Base-by-base conservation (phyloP, 2,888 invertebrate genomes). In the Plagodis dolabraria region DNA sequence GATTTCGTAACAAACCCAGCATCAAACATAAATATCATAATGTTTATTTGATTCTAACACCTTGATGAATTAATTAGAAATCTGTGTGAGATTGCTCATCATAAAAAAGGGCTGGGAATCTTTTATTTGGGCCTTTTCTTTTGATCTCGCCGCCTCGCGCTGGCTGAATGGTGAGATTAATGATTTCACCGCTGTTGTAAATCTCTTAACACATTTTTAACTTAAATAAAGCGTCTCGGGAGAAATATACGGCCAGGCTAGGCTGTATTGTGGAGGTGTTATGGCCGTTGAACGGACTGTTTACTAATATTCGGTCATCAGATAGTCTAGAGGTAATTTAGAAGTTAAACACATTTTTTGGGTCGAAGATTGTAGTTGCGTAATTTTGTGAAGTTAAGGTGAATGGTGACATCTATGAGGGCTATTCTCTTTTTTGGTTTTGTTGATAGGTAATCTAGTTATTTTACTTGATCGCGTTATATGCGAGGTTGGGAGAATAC, bases 61-160 rank as follows among this genome's bases (percentile, higher is more conserved):
- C 65, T 71, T 70, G 75, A 80, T 73, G 80, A 79, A 82, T 82
- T 79, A 80, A 82, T 82, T 82, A 74, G 62, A 77, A 76, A 72
- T 75, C 72, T 70, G 68, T 71, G 54, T 72, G 57, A 60, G 67
- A 71, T 69, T 68, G 75, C 70, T 68, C 72, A 67, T 78, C 75
- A 68, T 75, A 76, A 78, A 76, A 74, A 71, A 64, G 63, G 62
- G 69, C 65, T 58, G 63, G 60, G 62, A 63, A 54, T 57, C 59
- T 66, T 70, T 66, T 67, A 66, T 60, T 66, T 57, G 61, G 59
- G 53, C 51, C 65, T 65, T 57, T 64, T 55, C 57, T 67, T 80
- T 80, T 80, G 80, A 81, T 75, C 71, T 69, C 63, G 60, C 67
- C 72, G 71, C 40, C 22, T 22, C 40, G 60, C 62, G 69, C 64